Conservation (phyloP, 2,888 invertebrate species). For the Drosophila subsilvestris region DNA sequence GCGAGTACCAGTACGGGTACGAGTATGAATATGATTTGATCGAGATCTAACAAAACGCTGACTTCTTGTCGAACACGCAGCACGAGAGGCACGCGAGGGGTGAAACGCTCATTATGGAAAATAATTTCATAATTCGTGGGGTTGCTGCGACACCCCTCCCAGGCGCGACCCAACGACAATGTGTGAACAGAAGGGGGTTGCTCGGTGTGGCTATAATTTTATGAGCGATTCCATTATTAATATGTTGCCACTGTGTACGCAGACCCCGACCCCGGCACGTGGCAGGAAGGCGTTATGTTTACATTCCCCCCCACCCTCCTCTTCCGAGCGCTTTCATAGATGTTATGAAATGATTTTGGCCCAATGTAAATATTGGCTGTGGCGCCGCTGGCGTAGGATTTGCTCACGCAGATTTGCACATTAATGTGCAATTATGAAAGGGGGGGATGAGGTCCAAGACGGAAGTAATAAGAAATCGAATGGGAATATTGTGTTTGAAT, state of each 20-base stretch:
- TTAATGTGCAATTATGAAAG: slow-evolving; percentile 80
- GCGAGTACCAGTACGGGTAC: neutral
- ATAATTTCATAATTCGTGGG: slow-evolving; percentile 84
- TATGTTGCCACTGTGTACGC: slow-evolving; percentile 67
- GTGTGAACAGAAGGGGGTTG: slow-evolving; percentile 58
- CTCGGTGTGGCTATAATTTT: slow-evolving; percentile 80
- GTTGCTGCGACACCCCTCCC: slow-evolving; percentile 56
- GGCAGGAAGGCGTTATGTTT: slow-evolving; percentile 83
- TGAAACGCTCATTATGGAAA: slow-evolving; percentile 80
- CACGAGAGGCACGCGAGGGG: slow-evolving; percentile 22
- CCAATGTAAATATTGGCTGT: slow-evolving; percentile 79
- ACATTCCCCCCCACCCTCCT: slow-evolving; percentile 64
- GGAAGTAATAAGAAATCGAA: slow-evolving; percentile 50
- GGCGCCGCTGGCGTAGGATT: slow-evolving; percentile 55
- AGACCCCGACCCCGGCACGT: slow-evolving; percentile 58
- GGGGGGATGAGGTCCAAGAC: slow-evolving; percentile 43
- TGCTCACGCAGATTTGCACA: slow-evolving; percentile 68
- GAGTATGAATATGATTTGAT: slow-evolving; percentile 61
- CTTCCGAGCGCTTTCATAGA: slow-evolving; percentile 36
- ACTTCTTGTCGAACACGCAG: slow-evolving; percentile 74
- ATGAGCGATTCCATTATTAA: slow-evolving; percentile 80
- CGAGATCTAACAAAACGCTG: slow-evolving; percentile 63
- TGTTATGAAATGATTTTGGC: slow-evolving; percentile 77
- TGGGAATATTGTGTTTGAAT: neutral
- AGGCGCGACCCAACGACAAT: slow-evolving; percentile 51